Evolutionary conservation across 2,888 invertebrate genomes (phyloP).

Genomic region (Pammene fasciana): DNA sequence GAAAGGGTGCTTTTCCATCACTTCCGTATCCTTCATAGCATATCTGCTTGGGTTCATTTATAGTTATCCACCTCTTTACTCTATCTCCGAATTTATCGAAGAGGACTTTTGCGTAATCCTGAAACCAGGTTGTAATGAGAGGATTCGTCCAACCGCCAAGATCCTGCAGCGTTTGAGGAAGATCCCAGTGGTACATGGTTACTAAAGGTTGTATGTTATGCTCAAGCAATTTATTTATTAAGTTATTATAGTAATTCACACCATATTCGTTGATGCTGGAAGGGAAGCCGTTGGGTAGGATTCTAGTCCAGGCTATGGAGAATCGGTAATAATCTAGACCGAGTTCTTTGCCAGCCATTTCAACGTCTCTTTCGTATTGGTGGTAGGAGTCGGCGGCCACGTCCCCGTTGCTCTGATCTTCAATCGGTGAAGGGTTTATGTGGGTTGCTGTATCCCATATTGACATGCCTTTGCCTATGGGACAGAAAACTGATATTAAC

Average conservation of each 20-base stretch:
- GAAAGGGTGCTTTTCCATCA: conserved; percentile 60
- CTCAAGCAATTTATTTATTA: conserved; percentile 83
- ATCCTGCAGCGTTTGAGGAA: conserved; percentile 80
- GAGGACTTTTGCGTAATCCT: conserved; percentile 80
- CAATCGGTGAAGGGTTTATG: conserved; percentile 53
- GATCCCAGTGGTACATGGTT: conserved; percentile 85
- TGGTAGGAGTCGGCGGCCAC: conserved; percentile 86
- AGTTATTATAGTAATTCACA: conserved; percentile 84
- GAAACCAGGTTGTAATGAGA: conserved; percentile 79
- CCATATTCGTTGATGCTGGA: conserved; percentile 82
- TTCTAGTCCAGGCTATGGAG: conserved; percentile 86
- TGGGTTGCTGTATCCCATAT: conserved; percentile 80
- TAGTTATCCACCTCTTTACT: conserved; percentile 82
- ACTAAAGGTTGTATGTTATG: conserved; percentile 83
- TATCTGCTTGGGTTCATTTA: conserved; percentile 81
- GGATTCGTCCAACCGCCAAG: conserved; percentile 85
- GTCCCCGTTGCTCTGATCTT: conserved; percentile 70
- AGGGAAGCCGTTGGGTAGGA: conserved; percentile 84
- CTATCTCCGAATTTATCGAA: conserved; percentile 76
- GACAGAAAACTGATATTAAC: too few species aligned
- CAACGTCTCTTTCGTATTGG: conserved; percentile 80
- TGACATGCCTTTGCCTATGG: conserved; percentile 82
- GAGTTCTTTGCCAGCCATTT: conserved; percentile 65
- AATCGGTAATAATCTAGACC: conserved; percentile 82
- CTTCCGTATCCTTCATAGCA: conserved; percentile 67